phyloP scores from a whole-genome alignment of 2,888 invertebrate species.

The Macaria notata region DNA sequence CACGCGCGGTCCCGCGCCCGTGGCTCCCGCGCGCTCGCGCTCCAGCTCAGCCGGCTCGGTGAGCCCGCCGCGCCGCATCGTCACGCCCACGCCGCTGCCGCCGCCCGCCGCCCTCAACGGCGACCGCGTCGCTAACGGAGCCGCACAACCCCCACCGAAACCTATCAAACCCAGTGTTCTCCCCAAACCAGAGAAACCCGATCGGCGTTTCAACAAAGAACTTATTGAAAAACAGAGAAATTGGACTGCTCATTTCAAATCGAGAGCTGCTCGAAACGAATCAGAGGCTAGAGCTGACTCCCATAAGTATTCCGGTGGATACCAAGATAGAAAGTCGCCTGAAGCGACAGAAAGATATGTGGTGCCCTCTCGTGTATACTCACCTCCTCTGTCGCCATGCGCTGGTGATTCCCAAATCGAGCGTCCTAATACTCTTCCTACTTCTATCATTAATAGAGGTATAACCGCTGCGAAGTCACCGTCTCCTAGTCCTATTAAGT shows the following conservation, averaged over 20 bases:
- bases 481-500: constrained; percentile 74
- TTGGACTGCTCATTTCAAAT: constrained; percentile 95
- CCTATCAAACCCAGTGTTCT: constrained; percentile 81
- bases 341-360: constrained; percentile 64
- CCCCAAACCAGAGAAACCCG: constrained; percentile 91
- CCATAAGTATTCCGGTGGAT: constrained; percentile 57
- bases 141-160: constrained; percentile 72
- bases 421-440: constrained; percentile 69
- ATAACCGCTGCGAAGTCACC: constrained; percentile 64
- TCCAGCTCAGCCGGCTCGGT: constrained; percentile 87
- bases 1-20: constrained; percentile 75
- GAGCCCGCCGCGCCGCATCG: constrained; percentile 79
- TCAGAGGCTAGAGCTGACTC: constrained; percentile 61
- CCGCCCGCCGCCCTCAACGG: constrained; percentile 61
- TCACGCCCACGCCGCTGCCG: constrained; percentile 76
- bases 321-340: constrained; percentile 67
- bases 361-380: constrained; percentile 73
- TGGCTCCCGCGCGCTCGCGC: constrained; percentile 82
- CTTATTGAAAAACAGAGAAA: constrained; percentile 95
- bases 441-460: constrained; percentile 63
- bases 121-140: constrained; percentile 70
- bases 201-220: constrained; percentile 91
- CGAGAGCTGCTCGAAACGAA: constrained; percentile 79
- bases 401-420: constrained; percentile 81
- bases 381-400: constrained; percentile 80